phyloP scores from a whole-genome alignment of 2,797 vertebrate species.

The Lacerta viridis region DNA sequence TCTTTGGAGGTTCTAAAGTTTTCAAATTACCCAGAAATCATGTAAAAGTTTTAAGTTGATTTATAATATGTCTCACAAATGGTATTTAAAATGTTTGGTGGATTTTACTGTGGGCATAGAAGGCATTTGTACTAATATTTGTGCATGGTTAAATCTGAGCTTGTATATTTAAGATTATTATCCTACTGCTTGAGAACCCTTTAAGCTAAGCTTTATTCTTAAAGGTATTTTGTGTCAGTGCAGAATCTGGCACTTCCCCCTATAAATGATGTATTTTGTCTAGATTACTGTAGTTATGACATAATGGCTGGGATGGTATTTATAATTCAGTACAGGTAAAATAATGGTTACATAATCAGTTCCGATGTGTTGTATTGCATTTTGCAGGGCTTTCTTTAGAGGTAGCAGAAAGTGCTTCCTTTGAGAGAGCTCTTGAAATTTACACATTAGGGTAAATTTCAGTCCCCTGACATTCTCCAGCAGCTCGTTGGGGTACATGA shows the following conservation, averaged over 20 bases:
- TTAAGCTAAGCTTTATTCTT: conserved; percentile 1
- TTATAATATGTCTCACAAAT: background rate
- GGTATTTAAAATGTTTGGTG: background rate
- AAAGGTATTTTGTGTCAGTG: background rate
- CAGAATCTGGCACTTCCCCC: background rate
- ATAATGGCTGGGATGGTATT: background rate
- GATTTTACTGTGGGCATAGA: background rate
- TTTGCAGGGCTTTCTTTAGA: background rate
- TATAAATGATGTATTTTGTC: background rate
- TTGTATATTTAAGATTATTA: background rate
- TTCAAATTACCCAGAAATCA: conserved; percentile 46
- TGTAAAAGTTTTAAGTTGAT: conserved; percentile 28
- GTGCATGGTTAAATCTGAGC: background rate
- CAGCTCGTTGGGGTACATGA: background rate
- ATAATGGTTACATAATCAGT: background rate
- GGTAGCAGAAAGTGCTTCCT: background rate
- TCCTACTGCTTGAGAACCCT: conserved; percentile 14
- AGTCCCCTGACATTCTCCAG: background rate
- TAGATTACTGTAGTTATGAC: background rate
- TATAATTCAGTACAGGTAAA: background rate
- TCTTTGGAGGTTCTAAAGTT: conserved; percentile 36
- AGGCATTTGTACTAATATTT: background rate
- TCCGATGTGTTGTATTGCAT: background rate
- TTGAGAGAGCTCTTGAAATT: background rate
- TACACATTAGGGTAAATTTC: background rate